phyloP scores from a whole-genome alignment of 1,140 invertebrate species.

The Trichonephila clavipes region DNA sequence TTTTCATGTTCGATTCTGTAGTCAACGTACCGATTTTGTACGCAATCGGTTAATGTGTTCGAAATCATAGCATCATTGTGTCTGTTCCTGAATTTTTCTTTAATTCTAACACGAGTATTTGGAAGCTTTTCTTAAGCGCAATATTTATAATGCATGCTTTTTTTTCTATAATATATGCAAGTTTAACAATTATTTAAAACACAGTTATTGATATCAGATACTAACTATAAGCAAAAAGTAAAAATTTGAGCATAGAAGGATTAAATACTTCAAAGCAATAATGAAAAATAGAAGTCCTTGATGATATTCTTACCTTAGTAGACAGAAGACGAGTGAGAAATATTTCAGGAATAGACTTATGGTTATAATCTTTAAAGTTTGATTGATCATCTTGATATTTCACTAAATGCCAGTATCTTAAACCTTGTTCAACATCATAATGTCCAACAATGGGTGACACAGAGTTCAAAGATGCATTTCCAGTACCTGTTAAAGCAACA shows the following conservation, averaged over 20 bases:
- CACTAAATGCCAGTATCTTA: conserved; percentile 77
- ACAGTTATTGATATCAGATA: too few species aligned
- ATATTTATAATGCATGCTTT: too few species aligned
- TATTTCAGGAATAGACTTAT: conserved; percentile 96
- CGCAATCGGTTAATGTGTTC: too few species aligned
- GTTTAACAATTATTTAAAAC: too few species aligned
- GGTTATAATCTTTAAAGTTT: conserved; percentile 78
- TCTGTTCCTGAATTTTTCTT: too few species aligned
- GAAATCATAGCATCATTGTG: too few species aligned
- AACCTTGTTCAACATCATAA: conserved; percentile 73
- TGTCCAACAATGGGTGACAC: conserved; percentile 68
- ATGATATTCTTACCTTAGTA: conserved; percentile 85
- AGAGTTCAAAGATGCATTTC: conserved; percentile 72
- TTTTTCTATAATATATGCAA: too few species aligned
- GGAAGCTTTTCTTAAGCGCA: too few species aligned
- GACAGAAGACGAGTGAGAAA: conserved; percentile 94
- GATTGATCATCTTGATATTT: conserved; percentile 75
- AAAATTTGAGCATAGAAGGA: neutral
- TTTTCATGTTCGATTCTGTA: too few species aligned
- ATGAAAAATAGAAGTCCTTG: neutral
- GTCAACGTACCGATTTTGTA: too few species aligned
- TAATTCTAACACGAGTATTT: too few species aligned
- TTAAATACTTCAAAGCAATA: neutral
- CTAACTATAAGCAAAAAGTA: too few species aligned
- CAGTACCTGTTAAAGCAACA: conserved; percentile 59